phyloP scores from a whole-genome alignment of 2,888 invertebrate species.

The Athrips mouffetella region DNA sequence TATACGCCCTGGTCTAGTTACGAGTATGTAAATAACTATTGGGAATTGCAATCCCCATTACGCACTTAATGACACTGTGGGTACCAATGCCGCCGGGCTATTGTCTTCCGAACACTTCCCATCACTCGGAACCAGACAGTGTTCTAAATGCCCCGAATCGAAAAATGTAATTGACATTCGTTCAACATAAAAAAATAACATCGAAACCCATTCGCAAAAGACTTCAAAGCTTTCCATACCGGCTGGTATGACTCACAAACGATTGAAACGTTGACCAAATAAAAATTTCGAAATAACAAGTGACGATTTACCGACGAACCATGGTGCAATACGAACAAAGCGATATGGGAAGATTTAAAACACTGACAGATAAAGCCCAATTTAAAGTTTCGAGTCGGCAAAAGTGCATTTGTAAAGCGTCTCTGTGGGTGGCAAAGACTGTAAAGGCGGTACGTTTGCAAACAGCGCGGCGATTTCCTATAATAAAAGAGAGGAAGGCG shows the following conservation, averaged over 20 bases:
- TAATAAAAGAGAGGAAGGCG: slow-evolving; percentile 55
- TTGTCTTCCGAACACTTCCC: slow-evolving; percentile 46
- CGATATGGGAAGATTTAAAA: not conserved
- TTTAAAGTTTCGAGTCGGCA: not conserved
- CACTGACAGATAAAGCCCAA: slow-evolving; percentile 3
- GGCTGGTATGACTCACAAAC: slow-evolving; percentile 59
- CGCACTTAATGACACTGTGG: too few species aligned
- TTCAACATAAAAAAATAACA: slow-evolving; percentile 35
- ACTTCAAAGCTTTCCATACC: slow-evolving; percentile 48
- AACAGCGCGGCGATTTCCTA: slow-evolving; percentile 50
- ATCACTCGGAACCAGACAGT: slow-evolving; percentile 36
- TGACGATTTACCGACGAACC: slow-evolving; percentile 44
- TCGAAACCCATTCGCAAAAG: slow-evolving; percentile 43
- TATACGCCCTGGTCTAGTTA: too few species aligned
- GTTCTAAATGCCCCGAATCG: slow-evolving; percentile 30
- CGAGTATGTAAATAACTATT: too few species aligned
- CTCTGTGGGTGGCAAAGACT: slow-evolving; percentile 61
- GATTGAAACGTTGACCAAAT: slow-evolving; percentile 51
- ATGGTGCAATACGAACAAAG: slow-evolving; percentile 5
- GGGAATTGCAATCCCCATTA: too few species aligned
- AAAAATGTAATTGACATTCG: slow-evolving; percentile 53
- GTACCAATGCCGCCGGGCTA: too few species aligned
- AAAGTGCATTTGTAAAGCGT: slow-evolving; percentile 27
- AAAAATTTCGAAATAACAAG: slow-evolving; percentile 52
- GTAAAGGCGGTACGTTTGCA: slow-evolving; percentile 67